Percentiles rank a stretch among this genome's conserved stretches.
These are phyloP conservation scores for Ceratitis capitata DNA, from an alignment of 1,140 invertebrate species.

Conservation along the genomic window DNA sequence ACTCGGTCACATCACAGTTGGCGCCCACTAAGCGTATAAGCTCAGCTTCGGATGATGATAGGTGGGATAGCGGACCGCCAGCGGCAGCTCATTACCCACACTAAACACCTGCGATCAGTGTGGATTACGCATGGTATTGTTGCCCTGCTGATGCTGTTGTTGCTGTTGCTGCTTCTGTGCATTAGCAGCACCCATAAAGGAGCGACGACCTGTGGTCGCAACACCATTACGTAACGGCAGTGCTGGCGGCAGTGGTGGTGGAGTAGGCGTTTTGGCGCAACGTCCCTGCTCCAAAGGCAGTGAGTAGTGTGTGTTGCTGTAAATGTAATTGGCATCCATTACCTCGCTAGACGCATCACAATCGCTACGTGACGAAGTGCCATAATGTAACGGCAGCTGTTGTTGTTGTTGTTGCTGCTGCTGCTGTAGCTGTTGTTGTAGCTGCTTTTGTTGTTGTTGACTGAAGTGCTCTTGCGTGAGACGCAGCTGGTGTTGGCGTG, in stretches of 20 bases:
- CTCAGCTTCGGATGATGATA: constrained; percentile 35
- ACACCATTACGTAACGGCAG: constrained; percentile 60
- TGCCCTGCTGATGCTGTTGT: not conserved
- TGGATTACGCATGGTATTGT: constrained; percentile 20
- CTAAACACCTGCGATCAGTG: constrained; percentile 26
- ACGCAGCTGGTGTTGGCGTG: constrained; percentile 48
- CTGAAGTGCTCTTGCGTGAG: constrained; percentile 58
- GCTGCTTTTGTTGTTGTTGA: constrained; percentile 50
- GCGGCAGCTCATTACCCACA: constrained; percentile 1
- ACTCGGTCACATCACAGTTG: constrained; percentile 38
- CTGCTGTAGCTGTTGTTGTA: constrained; percentile 39
- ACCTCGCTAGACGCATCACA: constrained; percentile 51
- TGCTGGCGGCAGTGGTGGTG: constrained; percentile 60
- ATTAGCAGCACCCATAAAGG: constrained; percentile 45
- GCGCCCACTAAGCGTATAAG: constrained; percentile 40
- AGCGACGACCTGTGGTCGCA: constrained; percentile 56
- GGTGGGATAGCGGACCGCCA: not conserved
- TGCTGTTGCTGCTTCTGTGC: constrained; percentile 2
- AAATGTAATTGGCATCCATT: constrained; percentile 61
- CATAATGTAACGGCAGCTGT: constrained; percentile 46
- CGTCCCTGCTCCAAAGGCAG: constrained; percentile 60
- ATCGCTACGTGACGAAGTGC: constrained; percentile 36
- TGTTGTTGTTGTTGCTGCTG: constrained; percentile 12
- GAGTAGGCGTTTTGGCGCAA: constrained; percentile 57
- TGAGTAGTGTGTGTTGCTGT: constrained; percentile 62